Evolutionary conservation across 2,888 invertebrate genomes (phyloP).

Genomic region (Petrolisthes cinctipes): DNA sequence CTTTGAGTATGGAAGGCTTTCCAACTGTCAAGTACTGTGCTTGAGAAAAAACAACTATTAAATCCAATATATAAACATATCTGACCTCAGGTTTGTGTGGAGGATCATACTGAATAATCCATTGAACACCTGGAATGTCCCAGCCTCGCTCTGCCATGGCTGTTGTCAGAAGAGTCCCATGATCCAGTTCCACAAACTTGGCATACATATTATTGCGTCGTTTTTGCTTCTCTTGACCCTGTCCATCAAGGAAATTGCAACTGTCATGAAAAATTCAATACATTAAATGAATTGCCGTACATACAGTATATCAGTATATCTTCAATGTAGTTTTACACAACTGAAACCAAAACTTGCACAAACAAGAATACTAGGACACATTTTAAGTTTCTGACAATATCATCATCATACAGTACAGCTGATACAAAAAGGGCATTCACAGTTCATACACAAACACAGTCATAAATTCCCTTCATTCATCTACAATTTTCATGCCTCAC

Average conservation of each 20-base stretch:
- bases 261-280: background rate
- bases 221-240: constrained; percentile 52
- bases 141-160: constrained; percentile 56
- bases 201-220: constrained; percentile 35
- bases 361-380: too few species aligned
- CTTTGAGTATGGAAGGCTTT: too few species aligned
- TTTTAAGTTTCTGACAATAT: too few species aligned
- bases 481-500: too few species aligned
- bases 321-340: background rate
- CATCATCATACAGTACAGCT: too few species aligned
- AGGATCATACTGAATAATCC: constrained; percentile 57
- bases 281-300: background rate
- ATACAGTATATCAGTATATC: background rate
- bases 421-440: too few species aligned
- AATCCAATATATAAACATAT: background rate
- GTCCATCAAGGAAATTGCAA: too few species aligned
- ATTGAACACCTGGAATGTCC: constrained; percentile 53
- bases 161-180: constrained; percentile 46
- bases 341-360: too few species aligned
- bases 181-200: constrained; percentile 32
- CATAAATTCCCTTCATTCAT: too few species aligned
- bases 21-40: too few species aligned
- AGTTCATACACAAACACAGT: too few species aligned
- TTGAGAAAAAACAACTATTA: too few species aligned
- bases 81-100: constrained; percentile 50